phyloP scores from a whole-genome alignment of 2,888 invertebrate species.

The Lycaena phlaeas region DNA sequence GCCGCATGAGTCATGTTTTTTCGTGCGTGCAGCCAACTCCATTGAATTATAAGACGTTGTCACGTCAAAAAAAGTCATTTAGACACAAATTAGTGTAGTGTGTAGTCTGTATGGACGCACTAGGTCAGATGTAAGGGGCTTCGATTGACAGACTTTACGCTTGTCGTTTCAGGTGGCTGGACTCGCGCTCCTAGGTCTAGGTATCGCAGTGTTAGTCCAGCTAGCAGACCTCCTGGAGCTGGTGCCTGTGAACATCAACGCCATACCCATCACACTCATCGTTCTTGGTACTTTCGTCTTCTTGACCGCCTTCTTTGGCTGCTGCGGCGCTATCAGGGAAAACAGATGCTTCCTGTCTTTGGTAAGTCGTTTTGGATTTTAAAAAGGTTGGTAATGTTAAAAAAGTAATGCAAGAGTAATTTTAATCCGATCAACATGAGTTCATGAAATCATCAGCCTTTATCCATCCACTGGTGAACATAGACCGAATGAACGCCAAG shows the following conservation, averaged over 20 bases:
- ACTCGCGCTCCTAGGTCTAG: background rate
- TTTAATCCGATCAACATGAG: no score
- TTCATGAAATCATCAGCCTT: no score
- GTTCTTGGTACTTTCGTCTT: conserved; percentile 77
- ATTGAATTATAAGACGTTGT: no score
- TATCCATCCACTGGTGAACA: no score
- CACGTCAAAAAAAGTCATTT: no score
- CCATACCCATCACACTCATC: conserved; percentile 31
- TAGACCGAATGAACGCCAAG: no score
- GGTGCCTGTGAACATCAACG: conserved; percentile 25
- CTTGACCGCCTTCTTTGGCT: conserved; percentile 85
- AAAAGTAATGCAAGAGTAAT: no score
- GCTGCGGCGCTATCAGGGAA: conserved; percentile 83
- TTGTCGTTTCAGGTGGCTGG: background rate
- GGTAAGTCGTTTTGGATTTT: conserved; percentile 75
- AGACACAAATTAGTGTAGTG: no score
- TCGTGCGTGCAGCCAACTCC: no score
- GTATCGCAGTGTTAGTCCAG: conserved; percentile 23
- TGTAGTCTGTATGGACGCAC: background rate
- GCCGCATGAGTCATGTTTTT: no score
- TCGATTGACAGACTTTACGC: background rate
- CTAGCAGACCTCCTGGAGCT: conserved; percentile 30
- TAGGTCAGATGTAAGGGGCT: no score
- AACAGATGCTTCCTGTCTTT: conserved; percentile 85
- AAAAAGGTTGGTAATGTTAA: no score